Conservation (phyloP, 2,113 vertebrate species). For the Neotoma lepida region DNA sequence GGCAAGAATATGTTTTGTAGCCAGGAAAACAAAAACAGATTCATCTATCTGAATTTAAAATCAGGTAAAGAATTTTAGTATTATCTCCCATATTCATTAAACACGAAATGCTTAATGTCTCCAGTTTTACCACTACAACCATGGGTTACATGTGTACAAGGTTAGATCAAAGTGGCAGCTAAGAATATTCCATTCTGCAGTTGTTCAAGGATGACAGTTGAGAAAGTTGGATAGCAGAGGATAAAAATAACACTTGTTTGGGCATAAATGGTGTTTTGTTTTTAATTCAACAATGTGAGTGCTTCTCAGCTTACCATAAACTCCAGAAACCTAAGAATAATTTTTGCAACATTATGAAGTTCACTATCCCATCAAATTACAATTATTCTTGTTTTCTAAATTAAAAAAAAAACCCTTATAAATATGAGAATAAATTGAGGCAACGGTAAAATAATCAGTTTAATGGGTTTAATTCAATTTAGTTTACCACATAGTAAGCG, state of each 20-base stretch:
- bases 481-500: slow-evolving; percentile 15
- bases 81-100: slow-evolving; percentile 54
- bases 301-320: slow-evolving; percentile 15
- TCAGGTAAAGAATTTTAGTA: slow-evolving; percentile 32
- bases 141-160: slow-evolving; percentile 64
- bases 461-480: slow-evolving; percentile 57
- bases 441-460: slow-evolving; percentile 46
- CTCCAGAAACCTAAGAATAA: slow-evolving; percentile 56
- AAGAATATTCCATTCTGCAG: slow-evolving; percentile 74
- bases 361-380: slow-evolving; percentile 46
- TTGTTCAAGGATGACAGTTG: slow-evolving; percentile 77
- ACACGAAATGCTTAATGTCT: slow-evolving; percentile 43
- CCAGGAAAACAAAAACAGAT: slow-evolving; percentile 59
- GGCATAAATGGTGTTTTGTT: slow-evolving; percentile 61
- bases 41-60: slow-evolving; percentile 56
- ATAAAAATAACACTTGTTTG: slow-evolving; percentile 79
- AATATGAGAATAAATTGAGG: slow-evolving; percentile 41
- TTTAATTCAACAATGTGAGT: slow-evolving; percentile 49
- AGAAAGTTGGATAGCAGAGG: slow-evolving; percentile 74
- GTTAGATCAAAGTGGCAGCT: slow-evolving; percentile 76
- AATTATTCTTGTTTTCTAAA: slow-evolving; percentile 28
- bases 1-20: slow-evolving; percentile 22
- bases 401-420: slow-evolving; percentile 34
- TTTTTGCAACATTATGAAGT: slow-evolving; percentile 42
- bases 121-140: slow-evolving; percentile 15